phyloP scores from a whole-genome alignment of 2,113 vertebrate genomes.

The Athene noctua region DNA sequence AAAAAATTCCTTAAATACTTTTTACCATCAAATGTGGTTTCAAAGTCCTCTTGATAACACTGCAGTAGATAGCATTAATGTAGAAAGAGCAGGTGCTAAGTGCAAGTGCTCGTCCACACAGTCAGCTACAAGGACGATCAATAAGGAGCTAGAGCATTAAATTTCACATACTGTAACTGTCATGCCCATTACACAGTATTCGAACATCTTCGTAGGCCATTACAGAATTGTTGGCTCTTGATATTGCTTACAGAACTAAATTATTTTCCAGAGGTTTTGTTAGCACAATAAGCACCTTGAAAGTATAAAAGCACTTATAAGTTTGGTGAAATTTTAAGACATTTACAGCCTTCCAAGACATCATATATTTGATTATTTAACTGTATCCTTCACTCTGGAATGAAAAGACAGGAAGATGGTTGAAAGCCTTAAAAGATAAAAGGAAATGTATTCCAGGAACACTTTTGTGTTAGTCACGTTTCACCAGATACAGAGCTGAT shows the following conservation, averaged over 20 bases:
- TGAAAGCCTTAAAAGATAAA: neutral
- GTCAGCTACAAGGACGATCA: slow-evolving; percentile 62
- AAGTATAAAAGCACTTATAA: neutral
- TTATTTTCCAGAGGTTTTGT: slow-evolving; percentile 13
- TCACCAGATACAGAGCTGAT: neutral
- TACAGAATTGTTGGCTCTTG: slow-evolving; percentile 26
- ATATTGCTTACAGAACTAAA: neutral
- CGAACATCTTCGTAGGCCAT: neutral
- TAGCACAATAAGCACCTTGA: neutral
- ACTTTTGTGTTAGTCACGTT: neutral
- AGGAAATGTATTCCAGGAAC: neutral
- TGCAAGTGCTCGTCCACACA: slow-evolving; percentile 48
- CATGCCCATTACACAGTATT: slow-evolving; percentile 50
- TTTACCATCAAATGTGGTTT: neutral
- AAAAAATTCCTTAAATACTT: neutral
- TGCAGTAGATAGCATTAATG: slow-evolving; percentile 77
- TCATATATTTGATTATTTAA: neutral
- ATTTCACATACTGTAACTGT: slow-evolving; percentile 73
- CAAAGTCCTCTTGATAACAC: slow-evolving; percentile 8
- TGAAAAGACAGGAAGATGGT: neutral
- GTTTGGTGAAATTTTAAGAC: neutral
- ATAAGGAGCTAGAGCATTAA: slow-evolving; percentile 82
- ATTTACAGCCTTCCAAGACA: neutral
- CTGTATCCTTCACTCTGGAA: neutral
- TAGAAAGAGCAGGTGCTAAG: slow-evolving; percentile 70